Conservation (phyloP, 2,113 vertebrate species). For the Macrotis lagotis region DNA sequence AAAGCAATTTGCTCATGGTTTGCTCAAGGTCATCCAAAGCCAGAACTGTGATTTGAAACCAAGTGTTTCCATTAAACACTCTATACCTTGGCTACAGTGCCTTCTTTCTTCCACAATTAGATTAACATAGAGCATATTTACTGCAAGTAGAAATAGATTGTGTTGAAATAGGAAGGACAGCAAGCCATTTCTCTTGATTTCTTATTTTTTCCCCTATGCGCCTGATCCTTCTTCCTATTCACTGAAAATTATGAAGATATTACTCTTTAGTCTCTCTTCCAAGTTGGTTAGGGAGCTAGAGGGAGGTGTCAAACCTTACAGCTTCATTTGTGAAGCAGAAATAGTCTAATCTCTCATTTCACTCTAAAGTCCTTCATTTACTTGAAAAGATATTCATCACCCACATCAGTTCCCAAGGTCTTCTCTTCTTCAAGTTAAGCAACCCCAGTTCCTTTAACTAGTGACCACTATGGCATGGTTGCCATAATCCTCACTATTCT, state of each 20-base stretch:
- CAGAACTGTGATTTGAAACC: not conserved
- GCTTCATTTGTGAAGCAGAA: not conserved
- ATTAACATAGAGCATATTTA: not conserved
- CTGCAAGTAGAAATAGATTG: not conserved
- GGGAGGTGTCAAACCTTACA: not conserved
- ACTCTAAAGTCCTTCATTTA: not conserved
- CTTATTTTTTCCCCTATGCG: not conserved
- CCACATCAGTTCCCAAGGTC: not conserved
- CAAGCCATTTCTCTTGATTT: not conserved
- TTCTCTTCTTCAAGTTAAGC: not conserved
- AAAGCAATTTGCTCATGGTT: not conserved
- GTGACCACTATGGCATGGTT: not conserved
- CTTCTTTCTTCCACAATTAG: not conserved
- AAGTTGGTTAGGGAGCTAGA: not conserved
- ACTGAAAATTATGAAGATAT: not conserved
- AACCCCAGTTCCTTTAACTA: not conserved
- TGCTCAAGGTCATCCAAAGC: not conserved
- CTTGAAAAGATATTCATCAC: not conserved
- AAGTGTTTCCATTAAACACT: not conserved
- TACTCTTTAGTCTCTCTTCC: not conserved
- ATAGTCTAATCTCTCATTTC: not conserved
- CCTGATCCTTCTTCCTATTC: not conserved
- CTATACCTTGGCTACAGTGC: not conserved
- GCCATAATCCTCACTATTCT: not conserved
- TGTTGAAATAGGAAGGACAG: not conserved